Evolutionary conservation across 2,888 invertebrate species (phyloP), one percentile per base, ranked within the genome.

Genomic region (Cheilosia vulpina): DNA sequence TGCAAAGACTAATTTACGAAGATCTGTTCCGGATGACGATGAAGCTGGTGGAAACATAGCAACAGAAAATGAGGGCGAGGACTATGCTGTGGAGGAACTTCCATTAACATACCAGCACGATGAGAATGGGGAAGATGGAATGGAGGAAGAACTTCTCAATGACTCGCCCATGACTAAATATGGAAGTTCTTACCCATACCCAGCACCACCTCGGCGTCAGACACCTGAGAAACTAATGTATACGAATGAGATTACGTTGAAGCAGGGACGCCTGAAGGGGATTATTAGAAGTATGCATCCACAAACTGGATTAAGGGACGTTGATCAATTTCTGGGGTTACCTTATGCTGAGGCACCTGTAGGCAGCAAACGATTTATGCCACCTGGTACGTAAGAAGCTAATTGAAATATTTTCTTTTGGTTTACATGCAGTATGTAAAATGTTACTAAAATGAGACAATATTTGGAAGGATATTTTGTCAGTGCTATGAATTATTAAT

Each of bases 301-400:
- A 45, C 94, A 94, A 88, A 94, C 94, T 71, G 94, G 94, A 43
- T 90, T 96, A 76, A 94, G 94, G 88, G 93, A 93, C 34, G 95
- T 96, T 83, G 96, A 96, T 90, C 95, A 96, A 91, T 96, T 95
- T 90, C 93, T 95, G 69, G 96, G 97, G 2, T 94, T 97, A 88
- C 97, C 97, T 4, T 97, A 96, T 92, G 97, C 97, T 4, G 96
- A 96, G 43, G 94, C 97, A 11, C 97, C 97, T 0, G 93, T 95
- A 5, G 96, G 95, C 6, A 94, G 93, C 76, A 93, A 96, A 65
- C 94, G 97, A 77, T 97, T 97, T 91, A 96, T 97, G 95, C 97
- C 97, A 41, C 97, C 97, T 87, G 96, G 95, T 94, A 90, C 90
- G 90, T 88, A 65, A 45, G 3, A 45, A 0, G 15, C 19, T 62